Conservation (phyloP, 2,888 invertebrate species). For the Sinelater perroti region DNA sequence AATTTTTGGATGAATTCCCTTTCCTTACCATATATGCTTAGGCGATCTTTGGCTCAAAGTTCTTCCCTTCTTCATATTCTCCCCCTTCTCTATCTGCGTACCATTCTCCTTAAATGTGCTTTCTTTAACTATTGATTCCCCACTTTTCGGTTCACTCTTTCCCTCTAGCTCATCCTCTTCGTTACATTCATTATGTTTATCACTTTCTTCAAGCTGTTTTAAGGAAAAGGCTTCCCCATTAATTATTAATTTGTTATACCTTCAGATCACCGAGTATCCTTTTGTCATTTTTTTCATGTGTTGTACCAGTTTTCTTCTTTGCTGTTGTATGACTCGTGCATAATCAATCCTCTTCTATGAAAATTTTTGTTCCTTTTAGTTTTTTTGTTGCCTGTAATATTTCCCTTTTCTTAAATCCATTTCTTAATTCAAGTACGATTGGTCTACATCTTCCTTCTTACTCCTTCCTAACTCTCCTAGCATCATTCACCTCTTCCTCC, state of each 20-base stretch:
- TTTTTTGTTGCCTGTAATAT: not conserved
- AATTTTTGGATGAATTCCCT: too few relatives aligned
- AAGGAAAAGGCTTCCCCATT: constrained; percentile 1
- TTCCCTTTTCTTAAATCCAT: constrained; percentile 1
- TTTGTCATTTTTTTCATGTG: constrained; percentile 4
- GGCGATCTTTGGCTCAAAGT: not conserved
- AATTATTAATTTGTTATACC: too few relatives aligned
- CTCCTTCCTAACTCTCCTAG: constrained; percentile 4
- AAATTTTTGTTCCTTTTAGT: not conserved
- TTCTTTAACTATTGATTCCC: constrained; percentile 1
- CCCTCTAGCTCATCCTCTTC: constrained; percentile 1
- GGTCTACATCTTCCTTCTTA: not conserved
- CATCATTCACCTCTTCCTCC: constrained; percentile 1
- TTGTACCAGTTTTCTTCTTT: too few relatives aligned
- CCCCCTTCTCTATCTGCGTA: too few relatives aligned
- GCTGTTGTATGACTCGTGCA: not conserved
- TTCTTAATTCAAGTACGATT: constrained; percentile 6
- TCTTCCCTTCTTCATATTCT: not conserved
- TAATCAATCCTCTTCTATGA: constrained; percentile 1
- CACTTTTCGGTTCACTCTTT: not conserved
- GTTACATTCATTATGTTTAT: not conserved
- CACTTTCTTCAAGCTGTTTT: constrained; percentile 1
- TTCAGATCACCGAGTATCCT: not conserved
- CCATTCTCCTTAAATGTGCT: not conserved
- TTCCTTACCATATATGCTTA: too few relatives aligned